Evolutionary conservation across 1,140 invertebrate genomes (phyloP).

Genomic region (Drosophila santomea): DNA sequence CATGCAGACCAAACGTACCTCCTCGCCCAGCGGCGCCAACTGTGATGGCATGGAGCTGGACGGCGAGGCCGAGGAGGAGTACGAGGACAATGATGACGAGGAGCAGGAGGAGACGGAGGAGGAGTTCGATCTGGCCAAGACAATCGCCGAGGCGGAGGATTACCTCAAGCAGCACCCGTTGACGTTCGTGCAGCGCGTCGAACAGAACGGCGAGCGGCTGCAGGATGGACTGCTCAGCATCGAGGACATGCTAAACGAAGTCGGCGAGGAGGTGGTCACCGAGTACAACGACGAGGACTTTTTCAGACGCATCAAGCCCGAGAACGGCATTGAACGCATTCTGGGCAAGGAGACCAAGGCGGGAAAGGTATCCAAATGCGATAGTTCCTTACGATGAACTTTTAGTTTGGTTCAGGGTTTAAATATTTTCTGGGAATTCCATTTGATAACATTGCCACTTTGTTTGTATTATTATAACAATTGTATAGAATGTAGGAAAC

Average conservation of each 20-base stretch:
- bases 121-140: constrained; percentile 68
- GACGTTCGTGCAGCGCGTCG: constrained; percentile 65
- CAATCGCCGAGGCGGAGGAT: constrained; percentile 76
- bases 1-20: constrained; percentile 28
- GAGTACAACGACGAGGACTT: constrained; percentile 57
- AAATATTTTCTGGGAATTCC: no score
- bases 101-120: constrained; percentile 65
- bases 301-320: constrained; percentile 58
- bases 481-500: no score
- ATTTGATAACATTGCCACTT: no score
- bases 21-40: constrained; percentile 14
- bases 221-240: constrained; percentile 39
- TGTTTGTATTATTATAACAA: no score
- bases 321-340: constrained; percentile 73
- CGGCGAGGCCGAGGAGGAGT: constrained; percentile 47
- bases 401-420: no score
- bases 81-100: constrained; percentile 45
- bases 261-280: constrained; percentile 21
- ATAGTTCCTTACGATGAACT: no score
- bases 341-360: constrained; percentile 77
- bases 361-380: constrained; percentile 51
- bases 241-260: constrained; percentile 45
- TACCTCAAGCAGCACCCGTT: constrained; percentile 76
- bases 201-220: constrained; percentile 60
- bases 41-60: constrained; percentile 70